A percentile compares a stretch with the other conserved stretches of the same genome.
Evolutionary conservation across 1,140 invertebrate species (phyloP).

Genomic region (Mylabris phalerata): DNA sequence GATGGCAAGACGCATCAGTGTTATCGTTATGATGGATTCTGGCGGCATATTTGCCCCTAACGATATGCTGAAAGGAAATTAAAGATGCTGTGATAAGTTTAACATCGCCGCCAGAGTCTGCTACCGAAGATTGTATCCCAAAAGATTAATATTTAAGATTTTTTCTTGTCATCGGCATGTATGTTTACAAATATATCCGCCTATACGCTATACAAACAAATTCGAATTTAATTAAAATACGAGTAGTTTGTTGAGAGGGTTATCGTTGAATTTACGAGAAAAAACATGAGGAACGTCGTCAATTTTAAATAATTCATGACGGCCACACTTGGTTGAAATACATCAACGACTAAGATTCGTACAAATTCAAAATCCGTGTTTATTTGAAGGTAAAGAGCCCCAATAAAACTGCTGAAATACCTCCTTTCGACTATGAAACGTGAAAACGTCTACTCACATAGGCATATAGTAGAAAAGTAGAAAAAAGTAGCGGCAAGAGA

Average conservation of each 20-base stretch:
- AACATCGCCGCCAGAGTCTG: constrained; percentile 28
- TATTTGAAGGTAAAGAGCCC: constrained; percentile 17
- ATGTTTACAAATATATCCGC: too few relatives aligned
- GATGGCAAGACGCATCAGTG: constrained; percentile 31
- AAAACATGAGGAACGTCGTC: background rate
- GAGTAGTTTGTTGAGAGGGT: too few relatives aligned
- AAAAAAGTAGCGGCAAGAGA: too few relatives aligned
- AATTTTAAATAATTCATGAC: constrained; percentile 3
- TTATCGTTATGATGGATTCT: constrained; percentile 41
- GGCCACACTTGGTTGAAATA: constrained; percentile 4
- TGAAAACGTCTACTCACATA: constrained; percentile 5
- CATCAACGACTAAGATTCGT: constrained; percentile 10
- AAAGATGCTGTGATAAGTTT: constrained; percentile 39
- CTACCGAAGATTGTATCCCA: constrained; percentile 26
- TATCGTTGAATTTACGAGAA: too few relatives aligned
- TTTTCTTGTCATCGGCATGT: constrained; percentile 4
- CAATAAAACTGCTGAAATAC: constrained; percentile 9
- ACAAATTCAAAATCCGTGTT: constrained; percentile 17
- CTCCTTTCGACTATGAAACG: constrained; percentile 2
- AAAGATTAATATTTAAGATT: constrained; percentile 26
- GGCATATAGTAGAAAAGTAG: too few relatives aligned
- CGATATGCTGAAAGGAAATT: constrained; percentile 42
- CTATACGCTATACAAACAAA: too few relatives aligned
- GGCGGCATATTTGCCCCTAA: constrained; percentile 35
- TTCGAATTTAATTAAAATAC: too few relatives aligned